phyloP scores from a whole-genome alignment of 2,888 invertebrate species.

The Aromia moschata region DNA sequence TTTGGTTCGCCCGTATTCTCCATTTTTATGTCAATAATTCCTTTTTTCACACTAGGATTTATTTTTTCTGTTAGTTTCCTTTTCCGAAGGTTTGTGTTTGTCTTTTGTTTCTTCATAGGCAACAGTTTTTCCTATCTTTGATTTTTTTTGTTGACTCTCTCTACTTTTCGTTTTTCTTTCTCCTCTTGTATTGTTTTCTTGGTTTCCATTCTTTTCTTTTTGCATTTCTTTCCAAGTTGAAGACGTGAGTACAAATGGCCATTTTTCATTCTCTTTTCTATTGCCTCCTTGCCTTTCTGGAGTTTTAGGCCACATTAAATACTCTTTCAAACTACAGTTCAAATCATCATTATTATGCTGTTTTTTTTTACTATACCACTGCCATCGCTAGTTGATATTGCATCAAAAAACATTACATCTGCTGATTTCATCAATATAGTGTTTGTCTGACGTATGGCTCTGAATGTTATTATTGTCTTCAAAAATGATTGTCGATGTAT shows the following conservation, averaged over 20 bases:
- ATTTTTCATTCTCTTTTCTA: slow-evolving; percentile 13
- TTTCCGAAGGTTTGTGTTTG: too few species aligned
- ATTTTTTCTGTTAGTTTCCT: slow-evolving; percentile 6
- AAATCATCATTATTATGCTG: neutral
- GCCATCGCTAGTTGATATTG: neutral
- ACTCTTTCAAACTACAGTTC: neutral
- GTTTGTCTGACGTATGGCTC: too few species aligned
- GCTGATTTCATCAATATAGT: neutral
- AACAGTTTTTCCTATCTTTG: slow-evolving; percentile 2
- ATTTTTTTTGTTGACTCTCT: slow-evolving; percentile 15
- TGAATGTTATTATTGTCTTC: too few species aligned
- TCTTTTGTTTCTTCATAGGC: too few species aligned
- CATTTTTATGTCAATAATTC: too few species aligned
- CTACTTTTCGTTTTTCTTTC: slow-evolving; percentile 22
- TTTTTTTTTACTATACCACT: neutral
- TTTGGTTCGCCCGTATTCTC: too few species aligned
- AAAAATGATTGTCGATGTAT: too few species aligned
- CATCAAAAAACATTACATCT: neutral
- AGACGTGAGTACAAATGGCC: neutral
- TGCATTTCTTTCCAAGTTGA: slow-evolving; percentile 25
- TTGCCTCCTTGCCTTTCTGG: slow-evolving; percentile 3
- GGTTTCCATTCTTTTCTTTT: slow-evolving; percentile 18
- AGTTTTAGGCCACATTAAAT: neutral
- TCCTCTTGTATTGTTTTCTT: slow-evolving; percentile 7
- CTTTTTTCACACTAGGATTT: too few species aligned